phyloP scores from a whole-genome alignment of 1,140 invertebrate genomes.

The Camponotus vicinus region DNA sequence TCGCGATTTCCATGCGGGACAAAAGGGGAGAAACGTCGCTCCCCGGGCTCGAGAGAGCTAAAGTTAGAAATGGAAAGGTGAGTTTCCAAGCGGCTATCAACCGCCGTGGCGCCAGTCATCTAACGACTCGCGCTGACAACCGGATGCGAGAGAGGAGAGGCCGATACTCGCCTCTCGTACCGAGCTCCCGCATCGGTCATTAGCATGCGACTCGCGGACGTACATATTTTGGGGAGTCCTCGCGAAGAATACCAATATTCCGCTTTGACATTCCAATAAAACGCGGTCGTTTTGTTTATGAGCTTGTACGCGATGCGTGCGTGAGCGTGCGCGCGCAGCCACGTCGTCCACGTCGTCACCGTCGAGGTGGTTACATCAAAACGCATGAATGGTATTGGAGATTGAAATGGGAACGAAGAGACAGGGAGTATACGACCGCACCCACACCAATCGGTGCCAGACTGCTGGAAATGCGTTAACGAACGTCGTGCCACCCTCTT shows the following conservation, averaged over 20 bases:
- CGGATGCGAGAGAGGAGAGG: constrained; percentile 83
- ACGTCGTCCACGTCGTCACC: constrained; percentile 41
- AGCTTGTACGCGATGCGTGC: constrained; percentile 78
- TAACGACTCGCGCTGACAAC: constrained; percentile 84
- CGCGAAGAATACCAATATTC: constrained; percentile 86
- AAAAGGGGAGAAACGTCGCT: constrained; percentile 13
- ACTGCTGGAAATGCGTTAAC: constrained; percentile 47
- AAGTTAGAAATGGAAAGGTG: constrained; percentile 66
- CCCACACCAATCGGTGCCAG: constrained; percentile 55
- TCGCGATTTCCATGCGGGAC: constrained; percentile 23
- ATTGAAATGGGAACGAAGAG: constrained; percentile 68
- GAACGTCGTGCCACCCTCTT: constrained; percentile 35
- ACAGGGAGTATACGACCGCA: constrained; percentile 53
- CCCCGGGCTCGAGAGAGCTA: constrained; percentile 11
- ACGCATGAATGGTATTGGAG: constrained; percentile 70
- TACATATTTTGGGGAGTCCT: constrained; percentile 86
- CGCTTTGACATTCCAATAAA: constrained; percentile 87
- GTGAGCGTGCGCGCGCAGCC: constrained; percentile 12
- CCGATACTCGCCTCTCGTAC: constrained; percentile 75
- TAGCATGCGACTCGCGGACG: constrained; percentile 85
- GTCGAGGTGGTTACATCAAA: constrained; percentile 65
- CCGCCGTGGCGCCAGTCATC: constrained; percentile 76
- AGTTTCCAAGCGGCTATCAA: constrained; percentile 66
- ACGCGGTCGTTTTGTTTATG: constrained; percentile 86
- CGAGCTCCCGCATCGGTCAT: constrained; percentile 79